A percentile compares a stretch with the other conserved stretches of the same genome.
Evolutionary conservation across 2,888 invertebrate genomes (phyloP).

Genomic region (Netelia virgata): DNA sequence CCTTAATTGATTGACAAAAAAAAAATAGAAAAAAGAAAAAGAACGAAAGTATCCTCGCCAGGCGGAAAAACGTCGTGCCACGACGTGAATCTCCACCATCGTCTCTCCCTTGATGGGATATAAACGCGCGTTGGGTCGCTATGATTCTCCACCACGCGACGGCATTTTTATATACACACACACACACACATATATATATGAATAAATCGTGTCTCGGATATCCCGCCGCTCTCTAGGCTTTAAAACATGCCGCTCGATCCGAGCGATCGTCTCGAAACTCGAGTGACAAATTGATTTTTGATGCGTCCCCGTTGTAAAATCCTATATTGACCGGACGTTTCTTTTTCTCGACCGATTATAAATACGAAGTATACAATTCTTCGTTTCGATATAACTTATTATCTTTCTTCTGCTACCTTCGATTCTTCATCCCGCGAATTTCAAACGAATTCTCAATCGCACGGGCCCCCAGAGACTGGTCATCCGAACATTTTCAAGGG

Average conservation of each 20-base stretch:
- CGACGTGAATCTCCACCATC: conserved; percentile 17
- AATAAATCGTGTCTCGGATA: conserved; percentile 26
- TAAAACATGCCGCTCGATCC: conserved; percentile 16
- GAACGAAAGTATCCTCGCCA: conserved; percentile 31
- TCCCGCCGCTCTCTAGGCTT: conserved; percentile 11
- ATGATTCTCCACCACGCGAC: conserved; percentile 43
- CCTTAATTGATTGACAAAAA: conserved; percentile 80
- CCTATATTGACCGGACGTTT: not conserved
- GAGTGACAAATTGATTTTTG: conserved; percentile 76
- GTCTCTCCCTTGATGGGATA: conserved; percentile 26
- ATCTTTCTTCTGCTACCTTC: conserved; percentile 15
- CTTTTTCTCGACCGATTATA: conserved; percentile 2
- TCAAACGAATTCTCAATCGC: conserved; percentile 81
- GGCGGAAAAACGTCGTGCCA: conserved; percentile 68
- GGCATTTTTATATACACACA: conserved; percentile 59
- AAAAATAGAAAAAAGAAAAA: conserved; percentile 14
- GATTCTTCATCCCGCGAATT: conserved; percentile 64
- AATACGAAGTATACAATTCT: conserved; percentile 5
- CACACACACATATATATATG: conserved; percentile 13
- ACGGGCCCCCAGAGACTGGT: conserved; percentile 72
- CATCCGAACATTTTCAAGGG: conserved; percentile 29
- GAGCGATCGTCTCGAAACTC: not conserved
- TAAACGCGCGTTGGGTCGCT: conserved; percentile 49
- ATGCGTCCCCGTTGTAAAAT: conserved; percentile 58
- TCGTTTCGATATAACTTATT: conserved; percentile 9